Base-by-base conservation (phyloP, 2,797 vertebrate species). In the Chelon auratus region DNA sequence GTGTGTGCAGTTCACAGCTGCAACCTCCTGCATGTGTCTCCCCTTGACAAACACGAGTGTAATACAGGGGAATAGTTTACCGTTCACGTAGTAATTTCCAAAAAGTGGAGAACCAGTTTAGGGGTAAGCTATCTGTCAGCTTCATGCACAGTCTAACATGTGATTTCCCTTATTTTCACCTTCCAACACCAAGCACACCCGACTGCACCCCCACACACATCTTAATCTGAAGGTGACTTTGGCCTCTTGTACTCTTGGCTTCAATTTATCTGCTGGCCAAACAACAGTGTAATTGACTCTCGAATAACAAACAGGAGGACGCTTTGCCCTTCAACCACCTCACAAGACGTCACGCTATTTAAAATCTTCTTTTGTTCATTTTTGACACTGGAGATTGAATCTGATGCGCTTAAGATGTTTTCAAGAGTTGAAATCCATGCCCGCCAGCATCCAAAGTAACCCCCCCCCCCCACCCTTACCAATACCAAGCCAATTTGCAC, bases 171-270 rank as follows among this genome's bases (percentile, higher is more conserved):
- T 22, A 47, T 81, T 62, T 78, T 75, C 60, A 63, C 45, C 70
- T n/a, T 33, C 37, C 51, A 14, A 48, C 36, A 62, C 55, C 47
- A 18, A 37, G 47, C 45, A 51, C 53, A 64, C 36, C 47, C 3
- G 2, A 12, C 58, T 43, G 18, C 75, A 56, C 57, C 1, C 54
- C 13, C 42, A 15, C 39, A 33, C 62, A 61, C 68, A 51, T 71
- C 72, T 69, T 81, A 72, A 45, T 78, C 61, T 1, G 42, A 76
- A 81, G 77, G 79, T 88, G 86, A 91, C 88, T 74, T 89, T 88
- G 73, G 30, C 71, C 65, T 20, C 22, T 13, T 37, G 74, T 72
- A 72, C 51, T 79, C 48, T 78, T 55, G 62, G 70, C 77, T 86
- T 81, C 59, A 68, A 64, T 87, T 78, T 84, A 81, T 82, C 81